These are phyloP conservation scores for Ctenopoma multispine DNA, from an alignment of 2,797 vertebrate genomes.

Conservation along the genomic window DNA sequence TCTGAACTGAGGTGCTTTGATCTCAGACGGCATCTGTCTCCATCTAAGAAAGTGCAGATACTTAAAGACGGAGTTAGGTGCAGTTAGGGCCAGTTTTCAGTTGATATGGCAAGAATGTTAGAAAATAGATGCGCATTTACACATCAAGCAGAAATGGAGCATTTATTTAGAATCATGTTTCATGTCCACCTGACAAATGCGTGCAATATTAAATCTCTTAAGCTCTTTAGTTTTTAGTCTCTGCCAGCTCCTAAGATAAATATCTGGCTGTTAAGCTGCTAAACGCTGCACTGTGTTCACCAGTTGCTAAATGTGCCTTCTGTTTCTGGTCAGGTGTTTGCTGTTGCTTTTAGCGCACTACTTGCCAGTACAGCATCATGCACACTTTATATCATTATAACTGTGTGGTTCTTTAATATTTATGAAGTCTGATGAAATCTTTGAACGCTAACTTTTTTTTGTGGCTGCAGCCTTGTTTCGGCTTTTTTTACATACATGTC, in stretches of 20 bases:
- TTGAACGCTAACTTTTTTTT: too few species aligned
- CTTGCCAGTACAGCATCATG: background rate
- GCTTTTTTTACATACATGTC: too few species aligned
- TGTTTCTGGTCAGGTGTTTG: background rate
- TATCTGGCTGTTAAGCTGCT: background rate
- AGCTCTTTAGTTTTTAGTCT: background rate
- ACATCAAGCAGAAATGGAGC: background rate
- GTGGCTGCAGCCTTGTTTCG: too few species aligned
- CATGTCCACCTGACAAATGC: background rate
- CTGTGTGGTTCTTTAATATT: background rate
- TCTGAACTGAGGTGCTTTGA: slow-evolving; percentile 47
- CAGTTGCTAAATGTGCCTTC: background rate
- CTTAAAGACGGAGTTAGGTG: slow-evolving; percentile 18
- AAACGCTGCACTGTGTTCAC: background rate
- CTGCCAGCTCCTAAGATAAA: background rate
- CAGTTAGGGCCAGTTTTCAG: background rate
- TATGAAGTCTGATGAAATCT: background rate
- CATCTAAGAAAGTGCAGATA: slow-evolving; percentile 27
- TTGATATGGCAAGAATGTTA: background rate
- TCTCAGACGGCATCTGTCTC: slow-evolving; percentile 36
- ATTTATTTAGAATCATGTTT: background rate
- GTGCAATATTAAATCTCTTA: background rate
- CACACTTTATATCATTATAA: background rate
- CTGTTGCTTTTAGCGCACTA: too few species aligned
- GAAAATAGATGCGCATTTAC: background rate